A percentile compares a stretch with the other conserved stretches of the same genome.
Conservation (phyloP, 2,797 vertebrate genomes). For the Rousettus madagascariensis region DNA sequence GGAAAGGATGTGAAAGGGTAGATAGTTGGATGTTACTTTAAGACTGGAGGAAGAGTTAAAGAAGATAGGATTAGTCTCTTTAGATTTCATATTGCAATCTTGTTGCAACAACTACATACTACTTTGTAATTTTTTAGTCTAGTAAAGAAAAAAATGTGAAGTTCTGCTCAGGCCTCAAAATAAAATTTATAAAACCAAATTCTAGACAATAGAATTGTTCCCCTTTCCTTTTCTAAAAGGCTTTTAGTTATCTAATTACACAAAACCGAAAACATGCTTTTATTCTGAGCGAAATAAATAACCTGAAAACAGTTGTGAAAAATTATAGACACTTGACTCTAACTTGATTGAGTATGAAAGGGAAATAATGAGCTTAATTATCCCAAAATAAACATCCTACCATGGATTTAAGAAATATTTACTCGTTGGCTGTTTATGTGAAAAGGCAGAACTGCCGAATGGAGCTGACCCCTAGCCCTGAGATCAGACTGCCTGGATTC, state of each 20-base stretch:
- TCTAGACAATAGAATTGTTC: neutral
- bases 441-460: neutral
- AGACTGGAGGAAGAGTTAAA: neutral
- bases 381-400: neutral
- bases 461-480: neutral
- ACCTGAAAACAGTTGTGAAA: neutral
- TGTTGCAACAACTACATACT: neutral
- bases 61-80: neutral
- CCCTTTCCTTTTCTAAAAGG: neutral
- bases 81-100: neutral
- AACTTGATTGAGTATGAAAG: neutral
- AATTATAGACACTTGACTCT: neutral
- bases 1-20: neutral
- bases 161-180: neutral
- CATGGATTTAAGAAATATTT: neutral
- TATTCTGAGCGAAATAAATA: neutral
- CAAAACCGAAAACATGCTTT: neutral
- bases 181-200: neutral
- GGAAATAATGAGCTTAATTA: neutral
- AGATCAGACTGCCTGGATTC: neutral
- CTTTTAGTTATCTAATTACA: neutral
- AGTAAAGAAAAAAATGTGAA: neutral
- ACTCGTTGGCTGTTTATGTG: neutral
- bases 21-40: neutral
- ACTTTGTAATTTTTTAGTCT: neutral